phyloP scores from a whole-genome alignment of 2,797 vertebrate species.

The Percopsis omiscomaycus region DNA sequence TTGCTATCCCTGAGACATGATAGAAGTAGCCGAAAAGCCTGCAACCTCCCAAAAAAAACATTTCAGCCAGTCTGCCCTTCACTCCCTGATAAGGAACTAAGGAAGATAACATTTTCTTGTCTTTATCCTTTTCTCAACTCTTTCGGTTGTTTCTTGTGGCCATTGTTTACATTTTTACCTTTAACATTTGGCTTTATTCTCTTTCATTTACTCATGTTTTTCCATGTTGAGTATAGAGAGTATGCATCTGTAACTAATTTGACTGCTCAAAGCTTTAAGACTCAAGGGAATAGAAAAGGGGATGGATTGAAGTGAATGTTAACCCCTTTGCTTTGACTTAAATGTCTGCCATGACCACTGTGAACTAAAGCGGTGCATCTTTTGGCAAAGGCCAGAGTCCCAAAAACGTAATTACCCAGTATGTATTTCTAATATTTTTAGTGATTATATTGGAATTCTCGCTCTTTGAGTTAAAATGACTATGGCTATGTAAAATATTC shows the following conservation, averaged over 20 bases:
- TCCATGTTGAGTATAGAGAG: conserved; percentile 55
- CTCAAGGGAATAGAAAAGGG: conserved; percentile 39
- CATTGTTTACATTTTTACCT: conserved; percentile 51
- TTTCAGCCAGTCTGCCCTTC: neutral
- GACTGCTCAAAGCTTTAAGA: conserved; percentile 54
- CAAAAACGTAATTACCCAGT: conserved; percentile 58
- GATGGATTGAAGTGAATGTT: conserved; percentile 49
- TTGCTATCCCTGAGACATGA: conserved; percentile 46
- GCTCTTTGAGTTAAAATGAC: too few species aligned
- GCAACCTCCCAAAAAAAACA: neutral
- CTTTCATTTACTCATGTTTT: conserved; percentile 41
- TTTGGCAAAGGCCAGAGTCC: conserved; percentile 42
- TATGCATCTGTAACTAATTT: conserved; percentile 80
- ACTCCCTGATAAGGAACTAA: too few species aligned
- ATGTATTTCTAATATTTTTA: too few species aligned
- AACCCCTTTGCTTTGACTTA: conserved; percentile 49
- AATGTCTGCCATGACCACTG: conserved; percentile 51
- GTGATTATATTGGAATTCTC: too few species aligned
- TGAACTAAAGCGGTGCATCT: conserved; percentile 8
- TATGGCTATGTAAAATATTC: too few species aligned
- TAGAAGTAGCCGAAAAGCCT: conserved; percentile 3
- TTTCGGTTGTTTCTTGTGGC: conserved; percentile 5
- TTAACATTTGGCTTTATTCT: conserved; percentile 15
- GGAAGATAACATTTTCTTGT: neutral
- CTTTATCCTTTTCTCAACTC: neutral